These are phyloP conservation scores for Willisornis vidua DNA, from an alignment of 2,113 vertebrate species.

Conservation along the genomic window DNA sequence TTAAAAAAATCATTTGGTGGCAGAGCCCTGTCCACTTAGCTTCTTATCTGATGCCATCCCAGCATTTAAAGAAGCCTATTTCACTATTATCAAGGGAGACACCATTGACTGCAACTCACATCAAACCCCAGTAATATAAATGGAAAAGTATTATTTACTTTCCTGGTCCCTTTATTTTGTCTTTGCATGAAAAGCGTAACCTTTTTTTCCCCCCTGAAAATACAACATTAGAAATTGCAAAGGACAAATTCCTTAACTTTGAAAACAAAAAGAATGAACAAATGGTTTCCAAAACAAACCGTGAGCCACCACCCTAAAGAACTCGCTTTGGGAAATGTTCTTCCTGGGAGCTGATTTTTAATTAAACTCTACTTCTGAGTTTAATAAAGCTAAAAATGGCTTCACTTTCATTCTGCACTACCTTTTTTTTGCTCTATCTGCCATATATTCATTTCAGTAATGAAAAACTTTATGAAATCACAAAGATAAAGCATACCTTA, in stretches of 20 bases:
- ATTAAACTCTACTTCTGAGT: not conserved
- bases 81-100: not conserved
- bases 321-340: not conserved
- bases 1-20: not conserved
- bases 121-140: not conserved
- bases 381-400: not conserved
- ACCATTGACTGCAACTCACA: not conserved
- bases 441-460: not conserved
- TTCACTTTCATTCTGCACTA: not conserved
- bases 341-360: not conserved
- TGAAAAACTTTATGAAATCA: not conserved
- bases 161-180: not conserved
- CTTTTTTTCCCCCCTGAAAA: not conserved
- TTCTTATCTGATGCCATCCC: not conserved
- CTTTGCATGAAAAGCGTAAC: not conserved
- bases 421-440: not conserved
- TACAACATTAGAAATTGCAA: not conserved
- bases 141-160: not conserved
- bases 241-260: not conserved
- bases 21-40: not conserved
- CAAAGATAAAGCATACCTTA: not conserved
- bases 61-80: not conserved
- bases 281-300: not conserved
- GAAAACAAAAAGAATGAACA: not conserved
- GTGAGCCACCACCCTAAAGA: not conserved